A percentile compares a stretch with the other conserved stretches of the same genome.
Conservation (phyloP, 2,797 vertebrate species). For the Protosalanx chinensis region DNA sequence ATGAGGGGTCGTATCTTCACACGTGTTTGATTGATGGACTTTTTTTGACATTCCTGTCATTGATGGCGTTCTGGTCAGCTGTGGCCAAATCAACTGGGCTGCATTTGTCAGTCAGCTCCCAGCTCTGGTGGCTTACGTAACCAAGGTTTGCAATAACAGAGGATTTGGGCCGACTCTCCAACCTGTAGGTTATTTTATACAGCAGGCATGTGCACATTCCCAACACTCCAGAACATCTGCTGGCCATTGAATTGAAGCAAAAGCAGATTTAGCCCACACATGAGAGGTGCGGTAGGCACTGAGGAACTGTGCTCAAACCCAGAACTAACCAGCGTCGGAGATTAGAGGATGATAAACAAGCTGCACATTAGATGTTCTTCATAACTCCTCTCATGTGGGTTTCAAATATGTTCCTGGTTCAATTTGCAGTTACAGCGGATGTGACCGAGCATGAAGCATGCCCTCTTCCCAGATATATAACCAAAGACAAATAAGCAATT, state of each 20-base stretch:
- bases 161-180: not conserved
- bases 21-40: slow-evolving; percentile 26
- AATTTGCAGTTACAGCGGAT: not conserved
- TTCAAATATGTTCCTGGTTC: too few species aligned
- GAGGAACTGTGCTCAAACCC: slow-evolving; percentile 20
- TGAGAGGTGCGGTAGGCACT: slow-evolving; percentile 3
- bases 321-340: slow-evolving; percentile 25
- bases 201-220: slow-evolving; percentile 17
- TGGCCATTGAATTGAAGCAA: not conserved
- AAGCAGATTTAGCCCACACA: slow-evolving; percentile 32
- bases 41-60: slow-evolving; percentile 10
- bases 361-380: not conserved
- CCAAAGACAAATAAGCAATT: slow-evolving; percentile 5
- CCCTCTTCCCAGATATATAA: not conserved
- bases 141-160: not conserved
- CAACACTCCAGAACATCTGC: slow-evolving; percentile 45
- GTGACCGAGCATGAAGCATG: slow-evolving; percentile 15
- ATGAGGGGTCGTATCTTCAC: slow-evolving; percentile 8
- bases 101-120: slow-evolving; percentile 36
- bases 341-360: slow-evolving; percentile 15
- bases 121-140: not conserved
- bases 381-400: slow-evolving; percentile 6
- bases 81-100: not conserved
- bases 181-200: not conserved
- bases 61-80: slow-evolving; percentile 16